Evolutionary conservation across 2,888 invertebrate genomes (phyloP).

Genomic region (Chalcis sispes): DNA sequence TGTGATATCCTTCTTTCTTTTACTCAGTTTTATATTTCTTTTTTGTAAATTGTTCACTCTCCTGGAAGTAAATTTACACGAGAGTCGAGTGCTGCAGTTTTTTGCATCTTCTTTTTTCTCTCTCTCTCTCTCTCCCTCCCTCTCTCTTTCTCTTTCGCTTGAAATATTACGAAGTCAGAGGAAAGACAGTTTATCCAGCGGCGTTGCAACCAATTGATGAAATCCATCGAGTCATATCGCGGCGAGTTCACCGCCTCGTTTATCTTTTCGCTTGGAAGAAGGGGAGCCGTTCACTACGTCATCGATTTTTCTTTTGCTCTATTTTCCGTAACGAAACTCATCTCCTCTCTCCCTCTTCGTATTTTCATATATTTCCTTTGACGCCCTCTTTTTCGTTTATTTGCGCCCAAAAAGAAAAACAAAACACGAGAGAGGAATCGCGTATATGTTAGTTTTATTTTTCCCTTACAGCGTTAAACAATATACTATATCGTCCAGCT

Average conservation of each 20-base stretch:
- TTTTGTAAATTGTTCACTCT: background rate
- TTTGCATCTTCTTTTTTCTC: background rate
- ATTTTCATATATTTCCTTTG: no score
- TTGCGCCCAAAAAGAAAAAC: no score
- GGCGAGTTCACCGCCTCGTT: slow-evolving; percentile 29
- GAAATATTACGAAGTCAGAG: slow-evolving; percentile 34
- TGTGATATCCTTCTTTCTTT: background rate
- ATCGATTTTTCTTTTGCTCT: slow-evolving; percentile 12
- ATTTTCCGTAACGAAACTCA: background rate
- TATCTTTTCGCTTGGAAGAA: slow-evolving; percentile 12
- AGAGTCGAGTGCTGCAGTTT: background rate
- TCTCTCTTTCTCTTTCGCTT: background rate
- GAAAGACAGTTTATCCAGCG: slow-evolving; percentile 56
- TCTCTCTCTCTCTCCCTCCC: background rate
- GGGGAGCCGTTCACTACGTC: background rate
- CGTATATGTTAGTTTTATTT: no score
- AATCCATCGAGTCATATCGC: slow-evolving; percentile 53
- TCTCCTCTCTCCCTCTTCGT: background rate
- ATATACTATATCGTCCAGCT: no score
- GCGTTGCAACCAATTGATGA: slow-evolving; percentile 59
- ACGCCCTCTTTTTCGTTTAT: no score
- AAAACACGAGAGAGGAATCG: no score
- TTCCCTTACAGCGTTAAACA: no score
- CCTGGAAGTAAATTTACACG: background rate
- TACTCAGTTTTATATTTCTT: background rate